Conservation (phyloP, 2,797 vertebrate species). For the Siniperca undulata region DNA sequence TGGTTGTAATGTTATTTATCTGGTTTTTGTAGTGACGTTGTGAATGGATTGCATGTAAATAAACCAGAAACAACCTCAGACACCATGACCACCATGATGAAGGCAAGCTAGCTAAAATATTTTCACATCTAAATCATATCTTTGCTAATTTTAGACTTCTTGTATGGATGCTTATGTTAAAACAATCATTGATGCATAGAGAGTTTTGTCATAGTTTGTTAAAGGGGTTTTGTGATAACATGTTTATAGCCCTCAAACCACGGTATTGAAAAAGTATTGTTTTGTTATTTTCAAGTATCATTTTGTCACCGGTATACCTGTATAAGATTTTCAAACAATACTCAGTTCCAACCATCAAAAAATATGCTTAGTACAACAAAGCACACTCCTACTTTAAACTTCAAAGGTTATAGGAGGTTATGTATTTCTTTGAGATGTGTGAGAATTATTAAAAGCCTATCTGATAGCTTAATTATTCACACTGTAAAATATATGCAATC, state of each 20-base stretch:
- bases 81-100: neutral
- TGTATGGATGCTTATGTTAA: no score
- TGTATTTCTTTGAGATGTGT: conserved; percentile 2
- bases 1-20: neutral
- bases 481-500: neutral
- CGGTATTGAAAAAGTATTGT: no score
- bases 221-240: neutral
- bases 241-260: neutral
- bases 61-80: neutral
- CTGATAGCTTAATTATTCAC: neutral
- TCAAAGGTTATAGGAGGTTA: neutral
- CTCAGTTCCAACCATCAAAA: neutral
- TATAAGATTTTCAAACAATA: neutral
- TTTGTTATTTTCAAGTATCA: neutral
- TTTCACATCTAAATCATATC: neutral
- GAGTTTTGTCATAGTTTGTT: neutral
- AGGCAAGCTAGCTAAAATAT: neutral
- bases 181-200: no score
- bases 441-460: conserved; percentile 2
- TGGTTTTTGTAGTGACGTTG: neutral
- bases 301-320: neutral
- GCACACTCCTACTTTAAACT: neutral
- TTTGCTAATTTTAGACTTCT: neutral
- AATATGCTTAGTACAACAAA: neutral
- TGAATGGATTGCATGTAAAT: neutral